phyloP scores from a whole-genome alignment of 2,113 vertebrate species.

The Pollimyrus isidori region DNA sequence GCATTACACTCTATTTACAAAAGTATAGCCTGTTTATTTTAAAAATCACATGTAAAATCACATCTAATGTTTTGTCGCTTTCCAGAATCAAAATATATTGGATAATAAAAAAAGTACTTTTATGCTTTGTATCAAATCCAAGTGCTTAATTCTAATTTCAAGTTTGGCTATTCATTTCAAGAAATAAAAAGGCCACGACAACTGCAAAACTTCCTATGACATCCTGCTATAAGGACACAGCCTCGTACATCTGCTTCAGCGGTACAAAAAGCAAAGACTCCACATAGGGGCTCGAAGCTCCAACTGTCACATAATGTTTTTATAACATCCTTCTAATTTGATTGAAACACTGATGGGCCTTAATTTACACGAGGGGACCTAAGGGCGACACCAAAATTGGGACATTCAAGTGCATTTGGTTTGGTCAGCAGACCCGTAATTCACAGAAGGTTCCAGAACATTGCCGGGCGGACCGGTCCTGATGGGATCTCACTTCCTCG shows the following conservation, averaged over 20 bases:
- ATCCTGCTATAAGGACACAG: not conserved
- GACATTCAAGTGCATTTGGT: not conserved
- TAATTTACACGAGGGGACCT: not conserved
- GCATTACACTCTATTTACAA: not conserved
- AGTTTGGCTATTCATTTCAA: not conserved
- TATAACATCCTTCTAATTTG: not conserved
- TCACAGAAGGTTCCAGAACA: not conserved
- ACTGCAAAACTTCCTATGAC: not conserved
- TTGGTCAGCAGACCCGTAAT: slow-evolving; percentile 1
- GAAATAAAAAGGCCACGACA: not conserved
- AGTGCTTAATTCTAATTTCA: not conserved
- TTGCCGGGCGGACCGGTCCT: not conserved
- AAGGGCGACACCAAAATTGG: not conserved
- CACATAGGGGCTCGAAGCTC: not conserved
- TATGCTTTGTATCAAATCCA: not conserved
- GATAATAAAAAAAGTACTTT: not conserved
- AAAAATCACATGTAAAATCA: not conserved
- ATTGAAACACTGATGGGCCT: not conserved
- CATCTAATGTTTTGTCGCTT: not conserved
- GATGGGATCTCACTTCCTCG: not conserved
- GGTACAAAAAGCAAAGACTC: not conserved
- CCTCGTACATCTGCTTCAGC: not conserved
- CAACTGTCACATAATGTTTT: not conserved
- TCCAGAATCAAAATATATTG: not conserved
- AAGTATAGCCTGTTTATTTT: not conserved